Conservation (phyloP, 2,113 vertebrate species). For the Ptyas mucosa region DNA sequence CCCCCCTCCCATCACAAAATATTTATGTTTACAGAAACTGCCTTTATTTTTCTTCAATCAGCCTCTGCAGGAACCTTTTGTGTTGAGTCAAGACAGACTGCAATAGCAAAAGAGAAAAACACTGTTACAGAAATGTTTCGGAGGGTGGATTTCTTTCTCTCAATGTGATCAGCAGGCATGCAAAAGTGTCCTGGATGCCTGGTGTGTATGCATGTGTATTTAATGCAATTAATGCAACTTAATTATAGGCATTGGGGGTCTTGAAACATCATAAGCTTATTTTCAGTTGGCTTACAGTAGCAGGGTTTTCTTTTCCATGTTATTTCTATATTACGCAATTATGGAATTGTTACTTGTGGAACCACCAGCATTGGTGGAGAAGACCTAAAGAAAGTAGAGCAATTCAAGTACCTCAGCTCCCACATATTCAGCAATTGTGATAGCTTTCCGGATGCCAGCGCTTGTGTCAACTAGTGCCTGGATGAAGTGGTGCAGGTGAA, state of each 20-base stretch:
- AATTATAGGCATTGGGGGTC: background rate
- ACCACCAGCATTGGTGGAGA: background rate
- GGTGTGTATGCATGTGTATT: background rate
- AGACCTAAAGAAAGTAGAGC: background rate
- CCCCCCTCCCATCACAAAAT: constrained; percentile 2
- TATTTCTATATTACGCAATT: background rate
- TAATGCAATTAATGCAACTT: background rate
- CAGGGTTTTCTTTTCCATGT: background rate
- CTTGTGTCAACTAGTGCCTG: background rate
- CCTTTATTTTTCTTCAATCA: constrained; percentile 10
- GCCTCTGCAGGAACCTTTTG: constrained; percentile 9
- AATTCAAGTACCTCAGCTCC: background rate
- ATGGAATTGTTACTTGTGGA: background rate
- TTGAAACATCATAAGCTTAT: background rate
- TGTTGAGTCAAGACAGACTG: accelerated
- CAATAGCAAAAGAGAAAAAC: background rate
- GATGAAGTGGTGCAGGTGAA: background rate
- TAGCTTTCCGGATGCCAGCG: background rate
- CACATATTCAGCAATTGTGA: background rate
- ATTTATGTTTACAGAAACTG: constrained; percentile 37
- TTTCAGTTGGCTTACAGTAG: background rate
- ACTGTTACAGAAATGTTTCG: background rate
- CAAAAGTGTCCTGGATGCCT: background rate
- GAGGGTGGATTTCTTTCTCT: background rate
- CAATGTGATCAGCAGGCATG: background rate